Percentiles rank a stretch among this genome's conserved stretches.
Conservation (phyloP, 2,888 invertebrate genomes). For the Chironomus tentans region DNA sequence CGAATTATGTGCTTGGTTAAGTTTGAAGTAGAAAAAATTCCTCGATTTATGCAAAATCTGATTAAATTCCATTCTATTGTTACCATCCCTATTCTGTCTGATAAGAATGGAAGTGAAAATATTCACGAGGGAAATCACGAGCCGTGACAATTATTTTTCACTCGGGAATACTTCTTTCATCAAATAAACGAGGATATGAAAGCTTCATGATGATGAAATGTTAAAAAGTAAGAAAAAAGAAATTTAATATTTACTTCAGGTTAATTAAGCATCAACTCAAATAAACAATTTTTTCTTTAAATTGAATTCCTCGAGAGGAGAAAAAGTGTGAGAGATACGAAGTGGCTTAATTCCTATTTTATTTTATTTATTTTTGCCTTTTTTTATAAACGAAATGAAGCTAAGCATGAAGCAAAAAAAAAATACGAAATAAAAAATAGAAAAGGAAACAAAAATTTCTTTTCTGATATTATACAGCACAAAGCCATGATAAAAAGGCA, state of each 20-base stretch:
- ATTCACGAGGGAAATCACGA: constrained; percentile 2
- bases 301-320: background rate
- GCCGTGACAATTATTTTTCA: background rate
- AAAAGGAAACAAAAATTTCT: too few species aligned
- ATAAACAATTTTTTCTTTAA: background rate
- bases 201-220: background rate
- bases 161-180: background rate
- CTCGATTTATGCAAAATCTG: too few species aligned
- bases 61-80: background rate
- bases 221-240: background rate
- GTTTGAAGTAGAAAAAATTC: too few species aligned
- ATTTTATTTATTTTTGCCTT: too few species aligned
- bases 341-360: too few species aligned
- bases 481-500: too few species aligned
- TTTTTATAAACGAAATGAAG: too few species aligned
- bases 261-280: background rate
- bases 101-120: background rate
- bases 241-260: background rate
- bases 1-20: too few species aligned
- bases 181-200: too few species aligned
- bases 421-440: too few species aligned
- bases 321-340: background rate
- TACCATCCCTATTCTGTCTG: background rate
- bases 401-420: too few species aligned
- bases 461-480: too few species aligned